These are phyloP conservation scores for Colistium nudipinnis DNA, from an alignment of 2,113 vertebrate genomes.

Conservation along the genomic window DNA sequence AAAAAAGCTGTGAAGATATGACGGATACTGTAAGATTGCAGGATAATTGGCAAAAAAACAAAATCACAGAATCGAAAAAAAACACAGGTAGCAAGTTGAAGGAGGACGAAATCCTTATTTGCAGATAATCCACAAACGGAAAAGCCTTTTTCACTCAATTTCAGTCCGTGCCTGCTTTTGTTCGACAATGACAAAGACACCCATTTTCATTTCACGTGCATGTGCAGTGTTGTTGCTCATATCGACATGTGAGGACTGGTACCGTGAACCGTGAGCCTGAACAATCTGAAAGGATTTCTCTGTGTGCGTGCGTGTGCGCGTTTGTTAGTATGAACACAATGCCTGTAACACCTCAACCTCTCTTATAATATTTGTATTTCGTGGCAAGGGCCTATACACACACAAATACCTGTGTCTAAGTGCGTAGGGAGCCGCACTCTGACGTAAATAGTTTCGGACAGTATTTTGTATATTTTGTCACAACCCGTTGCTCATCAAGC, in stretches of 20 bases:
- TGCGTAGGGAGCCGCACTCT: slow-evolving; percentile 16
- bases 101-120: too few species aligned
- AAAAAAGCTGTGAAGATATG: neutral
- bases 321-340: slow-evolving; percentile 3
- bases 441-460: slow-evolving; percentile 41
- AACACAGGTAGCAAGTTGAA: too few species aligned
- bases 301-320: slow-evolving; percentile 7
- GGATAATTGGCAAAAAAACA: neutral
- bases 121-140: neutral
- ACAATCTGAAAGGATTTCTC: too few species aligned
- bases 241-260: slow-evolving; percentile 16
- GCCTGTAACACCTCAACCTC: too few species aligned
- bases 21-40: slow-evolving; percentile 6
- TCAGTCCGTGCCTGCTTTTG: slow-evolving; percentile 15
- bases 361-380: slow-evolving; percentile 2
- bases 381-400: slow-evolving; percentile 10
- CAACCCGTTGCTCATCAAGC: slow-evolving; percentile 55
- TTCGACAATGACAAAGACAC: slow-evolving; percentile 6
- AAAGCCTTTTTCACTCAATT: neutral
- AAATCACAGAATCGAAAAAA: neutral
- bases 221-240: neutral
- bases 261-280: neutral
- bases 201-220: neutral
- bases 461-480: slow-evolving; percentile 29
- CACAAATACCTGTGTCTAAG: slow-evolving; percentile 10